Conservation (phyloP, 1,140 invertebrate genomes). For the Euwallacea fornicatus region DNA sequence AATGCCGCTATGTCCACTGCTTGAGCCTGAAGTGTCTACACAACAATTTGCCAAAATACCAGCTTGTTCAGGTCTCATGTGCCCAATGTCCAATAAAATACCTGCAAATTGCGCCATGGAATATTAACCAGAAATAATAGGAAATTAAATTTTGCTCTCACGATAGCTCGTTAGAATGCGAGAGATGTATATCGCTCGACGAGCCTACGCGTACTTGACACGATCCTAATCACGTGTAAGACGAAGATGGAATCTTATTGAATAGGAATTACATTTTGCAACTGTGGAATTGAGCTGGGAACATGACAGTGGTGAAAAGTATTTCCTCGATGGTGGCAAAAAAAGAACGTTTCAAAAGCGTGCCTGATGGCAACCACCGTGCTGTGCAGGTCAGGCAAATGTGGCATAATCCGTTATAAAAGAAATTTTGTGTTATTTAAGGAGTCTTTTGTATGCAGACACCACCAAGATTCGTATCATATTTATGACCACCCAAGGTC, state of each 20-base stretch:
- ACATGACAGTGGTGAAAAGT: too few relatives aligned
- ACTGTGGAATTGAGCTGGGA: too few relatives aligned
- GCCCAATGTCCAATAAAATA: not conserved
- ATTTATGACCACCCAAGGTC: conserved; percentile 39
- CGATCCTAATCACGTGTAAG: conserved; percentile 20
- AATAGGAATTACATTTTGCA: not conserved
- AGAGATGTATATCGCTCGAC: conserved; percentile 29
- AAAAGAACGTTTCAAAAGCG: not conserved
- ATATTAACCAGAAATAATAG: conserved; percentile 30
- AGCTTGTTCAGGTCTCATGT: not conserved
- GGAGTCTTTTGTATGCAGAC: conserved; percentile 36
- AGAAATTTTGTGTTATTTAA: conserved; percentile 38
- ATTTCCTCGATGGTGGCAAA: not conserved
- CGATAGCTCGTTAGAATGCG: conserved; percentile 33
- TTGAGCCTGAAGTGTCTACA: too few relatives aligned
- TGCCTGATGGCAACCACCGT: not conserved
- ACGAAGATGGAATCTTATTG: conserved; percentile 17
- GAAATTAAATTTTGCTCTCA: conserved; percentile 38
- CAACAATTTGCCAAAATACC: too few relatives aligned
- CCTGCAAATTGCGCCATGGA: conserved; percentile 1
- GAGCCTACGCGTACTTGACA: conserved; percentile 16
- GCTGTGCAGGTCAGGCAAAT: not conserved
- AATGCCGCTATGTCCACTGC: too few relatives aligned
- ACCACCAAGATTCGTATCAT: conserved; percentile 37
- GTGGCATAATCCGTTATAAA: conserved; percentile 26